Base-by-base conservation (phyloP, 2,113 vertebrate species). In the Lampris incognitus region DNA sequence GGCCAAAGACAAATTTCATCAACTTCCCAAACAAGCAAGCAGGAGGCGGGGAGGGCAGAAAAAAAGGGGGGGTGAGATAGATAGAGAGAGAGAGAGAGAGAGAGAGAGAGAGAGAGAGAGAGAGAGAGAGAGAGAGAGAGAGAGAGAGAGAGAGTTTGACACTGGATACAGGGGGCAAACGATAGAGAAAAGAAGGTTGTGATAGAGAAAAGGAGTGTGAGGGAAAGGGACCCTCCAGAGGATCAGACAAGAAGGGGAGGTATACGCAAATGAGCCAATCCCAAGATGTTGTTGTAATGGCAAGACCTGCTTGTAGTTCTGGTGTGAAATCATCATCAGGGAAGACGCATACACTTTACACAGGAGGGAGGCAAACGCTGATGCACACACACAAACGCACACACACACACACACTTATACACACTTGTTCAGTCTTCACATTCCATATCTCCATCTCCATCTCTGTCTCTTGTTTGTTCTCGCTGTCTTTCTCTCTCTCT, bases 1-100 rank as follows among this genome's bases (percentile, higher is more conserved):
- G 76, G 83, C 87, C 88, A 91, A 90, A 92, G 90, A 93, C 89
- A 92, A 90, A 94, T 93, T 91, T 92, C 86, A 92, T 91, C 91
- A 94, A 92, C 90, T 87, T 91, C 88, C 75, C 83, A 86, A 92
- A 86, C 87, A 89, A 88, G 87, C 78, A 58, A 68, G 64, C 4
- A 9, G n/a, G 72, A 1, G 5, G 5, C 37, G 60, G 69, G 72
- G 52, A 38, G 42, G 42, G 44, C 36, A 36, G 50, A 1, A 7
- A 39, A 37, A 11, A 1, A 37, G 13, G 52, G 49, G 51, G 60
- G 0, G 51, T 46, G 52, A 59, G 59, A 50, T 24, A 66, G 42
- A 78, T 37, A 61, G 64, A 74, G 54, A 83, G 92, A 77, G 50
- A 71, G 69, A 79, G 58, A 68, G 36, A 66, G n/a, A n/a, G n/a